Evolutionary conservation across 2,888 invertebrate genomes (phyloP).

Genomic region (Yponomeuta evonymella): DNA sequence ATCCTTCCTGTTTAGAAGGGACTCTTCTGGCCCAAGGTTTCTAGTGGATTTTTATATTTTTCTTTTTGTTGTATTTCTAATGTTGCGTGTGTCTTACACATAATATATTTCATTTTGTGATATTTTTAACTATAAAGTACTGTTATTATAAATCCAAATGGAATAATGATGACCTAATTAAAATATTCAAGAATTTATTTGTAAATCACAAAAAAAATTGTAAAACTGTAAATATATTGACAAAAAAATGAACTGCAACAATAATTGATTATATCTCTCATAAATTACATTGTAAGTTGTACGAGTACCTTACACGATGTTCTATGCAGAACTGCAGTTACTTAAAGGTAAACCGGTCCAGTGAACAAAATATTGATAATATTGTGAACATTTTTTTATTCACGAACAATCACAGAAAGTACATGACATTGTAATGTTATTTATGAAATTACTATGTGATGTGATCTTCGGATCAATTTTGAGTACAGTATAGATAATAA

Average conservation of each 20-base stretch:
- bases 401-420: constrained; percentile 73
- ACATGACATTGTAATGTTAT: constrained; percentile 78
- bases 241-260: constrained; percentile 74
- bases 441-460: constrained; percentile 83
- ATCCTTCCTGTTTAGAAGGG: constrained; percentile 77
- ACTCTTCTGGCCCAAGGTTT: constrained; percentile 74
- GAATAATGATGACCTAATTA: constrained; percentile 76
- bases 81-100: constrained; percentile 78
- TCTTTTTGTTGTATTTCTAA: constrained; percentile 76
- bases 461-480: constrained; percentile 84
- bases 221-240: constrained; percentile 77
- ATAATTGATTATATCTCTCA: constrained; percentile 70
- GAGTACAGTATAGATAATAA: constrained; percentile 86
- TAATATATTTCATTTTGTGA: constrained; percentile 78
- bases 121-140: constrained; percentile 78
- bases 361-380: constrained; percentile 76
- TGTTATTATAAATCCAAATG: constrained; percentile 75
- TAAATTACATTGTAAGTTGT: constrained; percentile 72
- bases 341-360: constrained; percentile 72
- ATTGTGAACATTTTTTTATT: constrained; percentile 76
- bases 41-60: constrained; percentile 74
- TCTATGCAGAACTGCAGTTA: constrained; percentile 68
- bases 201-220: constrained; percentile 76
- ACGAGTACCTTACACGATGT: constrained; percentile 64
- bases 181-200: constrained; percentile 76